Conservation (phyloP, 2,888 invertebrate species). For the Drosophila kanekoi region DNA sequence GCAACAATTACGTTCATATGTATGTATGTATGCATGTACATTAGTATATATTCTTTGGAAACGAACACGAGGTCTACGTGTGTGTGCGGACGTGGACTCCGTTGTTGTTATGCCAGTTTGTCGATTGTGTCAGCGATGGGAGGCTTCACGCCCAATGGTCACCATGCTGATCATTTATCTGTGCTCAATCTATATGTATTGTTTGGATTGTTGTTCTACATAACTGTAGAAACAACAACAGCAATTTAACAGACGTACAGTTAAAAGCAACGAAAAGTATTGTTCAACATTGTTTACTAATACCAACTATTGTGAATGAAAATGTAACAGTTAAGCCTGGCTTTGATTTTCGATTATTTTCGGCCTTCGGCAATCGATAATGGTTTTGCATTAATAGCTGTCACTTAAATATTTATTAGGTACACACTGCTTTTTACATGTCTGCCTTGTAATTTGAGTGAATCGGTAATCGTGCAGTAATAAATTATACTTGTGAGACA, state of each 20-base stretch:
- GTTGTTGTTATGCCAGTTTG: constrained; percentile 30
- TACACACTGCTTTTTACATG: not conserved
- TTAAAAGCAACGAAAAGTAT: not conserved
- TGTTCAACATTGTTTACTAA: not conserved
- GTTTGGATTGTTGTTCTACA: constrained; percentile 37
- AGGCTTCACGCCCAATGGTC: constrained; percentile 31
- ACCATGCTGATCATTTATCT: constrained; percentile 48
- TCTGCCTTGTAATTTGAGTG: constrained; percentile 37
- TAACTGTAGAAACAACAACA: not conserved
- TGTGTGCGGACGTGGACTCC: not conserved
- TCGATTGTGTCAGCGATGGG: constrained; percentile 23
- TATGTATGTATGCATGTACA: not conserved
- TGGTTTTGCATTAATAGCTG: constrained; percentile 5
- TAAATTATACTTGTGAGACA: constrained; percentile 51
- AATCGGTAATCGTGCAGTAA: constrained; percentile 35
- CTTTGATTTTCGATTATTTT: constrained; percentile 8
- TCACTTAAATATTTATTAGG: not conserved
- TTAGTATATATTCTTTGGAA: constrained; percentile 23
- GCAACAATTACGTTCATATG: constrained; percentile 54
- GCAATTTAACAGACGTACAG: constrained; percentile 7
- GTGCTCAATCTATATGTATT: constrained; percentile 52
- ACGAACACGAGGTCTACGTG: constrained; percentile 44
- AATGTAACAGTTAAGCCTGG: not conserved
- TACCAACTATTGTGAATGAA: not conserved
- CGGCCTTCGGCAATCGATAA: constrained; percentile 11